These are phyloP conservation scores for Hippasteria phrygiana DNA, from an alignment of 53 echinoderm and acorn worm genomes.

Conservation along the genomic window DNA sequence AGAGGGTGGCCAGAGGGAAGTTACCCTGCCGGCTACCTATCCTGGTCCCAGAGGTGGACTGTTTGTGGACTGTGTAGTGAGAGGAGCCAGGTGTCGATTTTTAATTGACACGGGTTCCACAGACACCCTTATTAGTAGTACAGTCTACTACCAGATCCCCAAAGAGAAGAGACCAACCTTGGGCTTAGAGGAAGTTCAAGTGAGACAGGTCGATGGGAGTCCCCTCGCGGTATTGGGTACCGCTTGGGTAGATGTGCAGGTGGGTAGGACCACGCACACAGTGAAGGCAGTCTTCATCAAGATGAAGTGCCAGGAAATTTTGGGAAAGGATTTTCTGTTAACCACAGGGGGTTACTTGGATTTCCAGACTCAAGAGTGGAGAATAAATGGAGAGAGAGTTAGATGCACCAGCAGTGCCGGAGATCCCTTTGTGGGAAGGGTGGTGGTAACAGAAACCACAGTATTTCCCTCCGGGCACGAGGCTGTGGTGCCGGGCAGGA, in stretches of 20 bases:
- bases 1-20: background rate
- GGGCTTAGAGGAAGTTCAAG: background rate
- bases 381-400: slow-evolving; percentile 12
- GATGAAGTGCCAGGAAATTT: slow-evolving; percentile 1
- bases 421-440: slow-evolving; percentile 23
- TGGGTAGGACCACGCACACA: background rate
- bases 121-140: too few species aligned
- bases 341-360: too few species aligned
- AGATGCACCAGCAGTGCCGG: background rate
- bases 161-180: too few species aligned
- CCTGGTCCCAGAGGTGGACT: background rate
- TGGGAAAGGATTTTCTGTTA: slow-evolving; percentile 15
- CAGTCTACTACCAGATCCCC: too few species aligned
- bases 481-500: too few species aligned
- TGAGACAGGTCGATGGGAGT: slow-evolving; percentile 24
- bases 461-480: too few species aligned
- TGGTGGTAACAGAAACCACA: background rate
- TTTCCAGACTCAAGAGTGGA: background rate
- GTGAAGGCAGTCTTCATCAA: slow-evolving; percentile 12
- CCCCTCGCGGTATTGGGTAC: background rate
- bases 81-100: too few species aligned
- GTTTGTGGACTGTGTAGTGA: background rate
- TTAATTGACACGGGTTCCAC: too few species aligned
- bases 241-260: slow-evolving; percentile 20
- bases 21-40: background rate